Conservation (phyloP, 2,113 vertebrate genomes). For the Mustela nigripes region DNA sequence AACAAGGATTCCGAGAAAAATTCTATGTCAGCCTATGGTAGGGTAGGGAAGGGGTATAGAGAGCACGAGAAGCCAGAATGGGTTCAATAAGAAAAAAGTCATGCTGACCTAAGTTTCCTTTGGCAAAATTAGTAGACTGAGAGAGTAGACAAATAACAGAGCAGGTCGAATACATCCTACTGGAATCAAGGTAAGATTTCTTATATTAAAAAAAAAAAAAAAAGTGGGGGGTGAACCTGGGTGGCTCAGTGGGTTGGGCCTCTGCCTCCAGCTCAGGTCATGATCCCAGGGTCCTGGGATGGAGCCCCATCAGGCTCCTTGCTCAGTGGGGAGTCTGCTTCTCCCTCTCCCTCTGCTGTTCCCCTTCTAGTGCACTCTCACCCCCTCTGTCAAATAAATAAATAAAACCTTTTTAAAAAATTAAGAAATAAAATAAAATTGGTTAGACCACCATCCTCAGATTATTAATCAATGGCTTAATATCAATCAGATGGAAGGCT, state of each 20-base stretch:
- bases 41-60: not conserved
- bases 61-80: not conserved
- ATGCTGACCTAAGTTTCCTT: constrained; percentile 43
- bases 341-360: no score
- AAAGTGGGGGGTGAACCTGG: no score
- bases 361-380: no score
- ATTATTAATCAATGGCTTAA: constrained; percentile 30
- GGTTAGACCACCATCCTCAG: not conserved
- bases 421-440: not conserved
- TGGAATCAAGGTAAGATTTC: constrained; percentile 19
- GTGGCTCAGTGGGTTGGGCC: no score
- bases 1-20: constrained; percentile 52
- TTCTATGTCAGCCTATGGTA: not conserved
- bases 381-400: no score
- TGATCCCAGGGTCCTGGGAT: no score
- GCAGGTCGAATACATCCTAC: not conserved
- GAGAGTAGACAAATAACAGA: constrained; percentile 43
- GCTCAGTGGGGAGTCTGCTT: no score
- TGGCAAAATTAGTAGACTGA: constrained; percentile 38
- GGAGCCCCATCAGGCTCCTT: no score
- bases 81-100: constrained; percentile 26
- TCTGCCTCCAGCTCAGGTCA: no score
- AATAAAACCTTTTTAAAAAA: no score
- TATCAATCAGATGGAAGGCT: not conserved
- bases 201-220: not conserved